Conservation (phyloP, 2,888 invertebrate species). For the Tachina fera region DNA sequence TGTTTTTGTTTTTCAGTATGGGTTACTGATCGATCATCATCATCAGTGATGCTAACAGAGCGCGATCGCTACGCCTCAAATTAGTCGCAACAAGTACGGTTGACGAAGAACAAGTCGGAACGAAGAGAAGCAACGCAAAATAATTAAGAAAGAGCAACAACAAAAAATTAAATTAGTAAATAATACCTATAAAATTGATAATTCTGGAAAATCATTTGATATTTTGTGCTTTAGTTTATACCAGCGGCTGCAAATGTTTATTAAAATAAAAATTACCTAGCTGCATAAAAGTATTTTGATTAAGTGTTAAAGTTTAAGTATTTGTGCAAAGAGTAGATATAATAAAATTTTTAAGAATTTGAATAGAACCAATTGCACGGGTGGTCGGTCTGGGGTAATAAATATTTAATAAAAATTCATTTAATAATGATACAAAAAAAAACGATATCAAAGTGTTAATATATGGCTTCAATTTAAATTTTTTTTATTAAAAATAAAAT, state of each 20-base stretch:
- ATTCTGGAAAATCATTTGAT: constrained; percentile 32
- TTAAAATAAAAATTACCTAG: not conserved
- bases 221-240: constrained; percentile 15
- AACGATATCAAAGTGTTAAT: constrained; percentile 46
- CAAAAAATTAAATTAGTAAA: not conserved
- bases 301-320: not conserved
- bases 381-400: constrained; percentile 30
- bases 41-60: constrained; percentile 71
- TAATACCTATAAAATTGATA: constrained; percentile 35
- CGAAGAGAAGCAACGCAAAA: constrained; percentile 54
- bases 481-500: constrained; percentile 41
- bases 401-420: constrained; percentile 2
- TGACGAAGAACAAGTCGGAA: constrained; percentile 79
- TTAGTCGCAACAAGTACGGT: constrained; percentile 81
- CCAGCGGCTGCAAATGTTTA: constrained; percentile 19
- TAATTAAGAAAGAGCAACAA: not conserved
- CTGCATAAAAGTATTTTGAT: not conserved
- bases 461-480: constrained; percentile 35
- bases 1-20: constrained; percentile 59
- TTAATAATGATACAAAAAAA: constrained; percentile 1
- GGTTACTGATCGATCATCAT: constrained; percentile 69
- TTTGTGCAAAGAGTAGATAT: not conserved
- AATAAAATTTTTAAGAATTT: not conserved
- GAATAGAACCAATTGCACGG: not conserved
- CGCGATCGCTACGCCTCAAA: constrained; percentile 73